phyloP scores from a whole-genome alignment of 2,113 vertebrate species.

The Polypterus senegalus region DNA sequence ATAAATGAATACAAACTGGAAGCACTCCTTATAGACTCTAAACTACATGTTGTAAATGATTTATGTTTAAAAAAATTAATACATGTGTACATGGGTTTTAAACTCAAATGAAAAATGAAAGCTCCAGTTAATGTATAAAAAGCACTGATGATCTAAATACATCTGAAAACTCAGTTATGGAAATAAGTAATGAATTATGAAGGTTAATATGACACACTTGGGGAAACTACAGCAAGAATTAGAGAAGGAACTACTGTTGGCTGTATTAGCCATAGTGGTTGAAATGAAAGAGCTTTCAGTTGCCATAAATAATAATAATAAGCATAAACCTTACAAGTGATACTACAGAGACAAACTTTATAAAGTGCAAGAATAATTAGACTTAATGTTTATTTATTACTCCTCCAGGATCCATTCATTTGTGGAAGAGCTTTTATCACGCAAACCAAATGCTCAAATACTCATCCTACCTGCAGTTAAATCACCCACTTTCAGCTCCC shows the following conservation, averaged over 20 bases:
- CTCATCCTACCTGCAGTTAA: conserved; percentile 24
- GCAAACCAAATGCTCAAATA: conserved; percentile 24
- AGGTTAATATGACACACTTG: conserved; percentile 15
- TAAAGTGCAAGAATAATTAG: conserved; percentile 41
- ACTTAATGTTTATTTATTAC: conserved; percentile 39
- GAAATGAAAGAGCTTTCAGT: conserved; percentile 25
- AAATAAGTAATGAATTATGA: conserved; percentile 15
- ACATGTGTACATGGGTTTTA: too few relatives aligned
- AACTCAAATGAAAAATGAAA: too few relatives aligned
- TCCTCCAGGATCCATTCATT: conserved; percentile 28
- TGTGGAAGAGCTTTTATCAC: conserved; percentile 24
- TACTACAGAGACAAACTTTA: conserved; percentile 32
- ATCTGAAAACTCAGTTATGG: conserved; percentile 2
- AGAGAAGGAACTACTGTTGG: background rate
- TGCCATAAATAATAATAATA: conserved; percentile 40
- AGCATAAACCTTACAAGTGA: conserved; percentile 21
- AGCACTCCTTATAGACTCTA: too few relatives aligned
- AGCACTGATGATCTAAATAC: too few relatives aligned
- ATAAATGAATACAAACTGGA: too few relatives aligned
- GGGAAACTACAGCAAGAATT: conserved; percentile 3
- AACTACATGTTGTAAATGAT: too few relatives aligned
- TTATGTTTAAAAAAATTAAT: too few relatives aligned
- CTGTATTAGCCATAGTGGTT: conserved; percentile 1
- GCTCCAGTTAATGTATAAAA: too few relatives aligned
- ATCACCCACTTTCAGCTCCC: conserved; percentile 28